Percentiles rank a stretch among this genome's conserved stretches.
These are phyloP conservation scores for Ips typographus DNA, from an alignment of 1,140 invertebrate genomes.

Conservation along the genomic window DNA sequence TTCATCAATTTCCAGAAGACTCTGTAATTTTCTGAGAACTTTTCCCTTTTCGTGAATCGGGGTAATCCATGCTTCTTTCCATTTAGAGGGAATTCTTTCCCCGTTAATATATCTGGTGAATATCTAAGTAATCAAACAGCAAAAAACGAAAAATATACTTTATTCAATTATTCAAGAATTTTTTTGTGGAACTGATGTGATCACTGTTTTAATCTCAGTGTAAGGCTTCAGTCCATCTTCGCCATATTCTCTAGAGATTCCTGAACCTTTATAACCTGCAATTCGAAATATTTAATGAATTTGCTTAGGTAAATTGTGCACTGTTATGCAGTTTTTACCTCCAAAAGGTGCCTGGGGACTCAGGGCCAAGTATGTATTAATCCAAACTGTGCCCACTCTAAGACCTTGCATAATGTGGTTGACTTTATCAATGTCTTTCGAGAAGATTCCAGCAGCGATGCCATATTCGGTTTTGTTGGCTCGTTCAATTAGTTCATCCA, in stretches of 20 bases:
- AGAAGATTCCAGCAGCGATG: constrained; percentile 89
- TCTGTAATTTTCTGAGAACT: no score
- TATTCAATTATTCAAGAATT: constrained; percentile 67
- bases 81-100: no score
- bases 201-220: constrained; percentile 91
- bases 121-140: no score
- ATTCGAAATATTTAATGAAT: neutral
- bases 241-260: constrained; percentile 88
- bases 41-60: no score
- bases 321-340: neutral
- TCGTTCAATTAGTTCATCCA: constrained; percentile 87
- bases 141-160: no score
- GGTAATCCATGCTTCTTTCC: no score
- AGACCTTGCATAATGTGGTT: constrained; percentile 73
- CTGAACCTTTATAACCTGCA: constrained; percentile 87
- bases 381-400: constrained; percentile 91
- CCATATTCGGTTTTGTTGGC: constrained; percentile 92
- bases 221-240: constrained; percentile 88
- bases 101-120: no score
- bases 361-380: constrained; percentile 90
- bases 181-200: constrained; percentile 76
- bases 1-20: no score
- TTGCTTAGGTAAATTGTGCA: neutral
- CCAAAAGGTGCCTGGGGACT: constrained; percentile 84
- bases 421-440: constrained; percentile 84